phyloP scores from a whole-genome alignment of 2,797 vertebrate species.

The Danio tinwini region DNA sequence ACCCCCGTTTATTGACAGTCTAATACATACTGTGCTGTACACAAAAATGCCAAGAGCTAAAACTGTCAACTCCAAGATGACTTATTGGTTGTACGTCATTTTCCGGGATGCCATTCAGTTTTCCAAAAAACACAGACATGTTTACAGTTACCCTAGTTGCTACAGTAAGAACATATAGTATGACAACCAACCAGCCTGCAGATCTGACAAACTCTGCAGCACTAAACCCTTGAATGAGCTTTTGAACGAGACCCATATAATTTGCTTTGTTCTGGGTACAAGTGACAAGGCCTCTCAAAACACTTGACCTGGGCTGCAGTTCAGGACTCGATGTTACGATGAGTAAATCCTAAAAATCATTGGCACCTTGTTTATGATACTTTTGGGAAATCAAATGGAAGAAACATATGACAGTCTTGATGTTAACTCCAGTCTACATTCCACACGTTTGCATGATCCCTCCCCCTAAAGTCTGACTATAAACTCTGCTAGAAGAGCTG shows the following conservation, averaged over 20 bases:
- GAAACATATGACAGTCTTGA: constrained; percentile 2
- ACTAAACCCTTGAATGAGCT: background rate
- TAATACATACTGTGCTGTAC: background rate
- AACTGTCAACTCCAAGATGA: background rate
- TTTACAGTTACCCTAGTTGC: background rate
- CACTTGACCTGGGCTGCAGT: background rate
- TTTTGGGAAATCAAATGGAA: background rate
- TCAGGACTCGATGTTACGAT: background rate
- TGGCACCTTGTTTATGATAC: background rate
- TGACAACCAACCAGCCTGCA: background rate
- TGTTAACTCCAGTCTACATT: constrained; percentile 5
- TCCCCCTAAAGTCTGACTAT: background rate
- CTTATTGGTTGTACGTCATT: background rate
- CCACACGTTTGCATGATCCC: constrained; percentile 1
- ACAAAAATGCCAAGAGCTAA: background rate
- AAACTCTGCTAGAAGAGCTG: background rate
- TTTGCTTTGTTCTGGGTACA: background rate
- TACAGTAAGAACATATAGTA: background rate
- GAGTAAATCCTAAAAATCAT: background rate
- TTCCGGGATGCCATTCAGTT: background rate
- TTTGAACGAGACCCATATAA: background rate
- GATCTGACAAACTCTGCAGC: background rate
- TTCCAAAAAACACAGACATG: background rate
- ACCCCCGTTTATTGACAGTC: background rate
- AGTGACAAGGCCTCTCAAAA: background rate